A percentile compares a stretch with the other conserved stretches of the same genome.
Evolutionary conservation across 1,140 invertebrate genomes (phyloP).

Genomic region (Drosophila carrolli): DNA sequence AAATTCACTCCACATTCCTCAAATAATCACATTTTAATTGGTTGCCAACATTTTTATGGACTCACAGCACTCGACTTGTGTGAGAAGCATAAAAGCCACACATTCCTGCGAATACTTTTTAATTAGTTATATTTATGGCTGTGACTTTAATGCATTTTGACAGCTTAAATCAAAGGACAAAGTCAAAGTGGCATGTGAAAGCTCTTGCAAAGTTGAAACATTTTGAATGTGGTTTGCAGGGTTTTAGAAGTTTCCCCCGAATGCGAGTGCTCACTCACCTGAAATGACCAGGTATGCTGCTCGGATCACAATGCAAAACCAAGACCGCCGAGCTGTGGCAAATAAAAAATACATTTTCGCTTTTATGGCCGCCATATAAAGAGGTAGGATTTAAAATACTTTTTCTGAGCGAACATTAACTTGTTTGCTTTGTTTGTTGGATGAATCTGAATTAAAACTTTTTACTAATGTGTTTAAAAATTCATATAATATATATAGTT

Average conservation of each 20-base stretch:
- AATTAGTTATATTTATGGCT: conserved; percentile 50
- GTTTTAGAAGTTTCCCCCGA: conserved; percentile 1
- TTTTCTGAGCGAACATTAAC: not conserved
- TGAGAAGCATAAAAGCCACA: conserved; percentile 4
- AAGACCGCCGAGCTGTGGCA: conserved; percentile 40
- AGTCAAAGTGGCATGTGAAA: not conserved
- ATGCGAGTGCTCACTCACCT: conserved; percentile 35
- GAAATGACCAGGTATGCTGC: conserved; percentile 40
- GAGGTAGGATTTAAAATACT: not conserved
- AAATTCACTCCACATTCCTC: conserved; percentile 36
- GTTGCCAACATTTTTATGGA: conserved; percentile 35
- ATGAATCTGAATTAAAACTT: not conserved
- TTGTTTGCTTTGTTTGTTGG: not conserved
- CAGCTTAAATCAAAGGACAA: conserved; percentile 34
- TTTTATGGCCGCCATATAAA: conserved; percentile 14
- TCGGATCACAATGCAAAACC: conserved; percentile 41
- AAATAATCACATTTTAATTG: conserved; percentile 45
- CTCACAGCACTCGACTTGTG: conserved; percentile 12
- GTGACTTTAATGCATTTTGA: conserved; percentile 41
- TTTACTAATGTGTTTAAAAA: too few species aligned
- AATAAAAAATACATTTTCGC: conserved; percentile 49
- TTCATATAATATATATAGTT: too few species aligned
- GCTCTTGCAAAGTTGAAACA: conserved; percentile 16
- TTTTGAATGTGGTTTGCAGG: conserved; percentile 26
- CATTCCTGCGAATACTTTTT: conserved; percentile 42